These are phyloP conservation scores for Heteronetta atricapilla DNA, from an alignment of 2,113 vertebrate species.

Conservation along the genomic window DNA sequence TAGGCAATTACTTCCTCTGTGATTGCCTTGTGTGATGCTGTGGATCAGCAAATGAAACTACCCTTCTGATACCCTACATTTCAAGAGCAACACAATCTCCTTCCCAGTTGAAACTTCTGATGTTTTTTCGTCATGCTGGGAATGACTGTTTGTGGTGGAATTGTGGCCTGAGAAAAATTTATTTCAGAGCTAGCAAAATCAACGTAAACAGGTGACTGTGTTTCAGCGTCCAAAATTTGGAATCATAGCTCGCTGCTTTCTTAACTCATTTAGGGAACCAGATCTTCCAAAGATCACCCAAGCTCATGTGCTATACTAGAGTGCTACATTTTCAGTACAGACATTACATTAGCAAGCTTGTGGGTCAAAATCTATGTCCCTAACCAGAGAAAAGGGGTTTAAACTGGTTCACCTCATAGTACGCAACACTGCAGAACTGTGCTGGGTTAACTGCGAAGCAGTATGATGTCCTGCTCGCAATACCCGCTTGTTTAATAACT, in stretches of 20 bases:
- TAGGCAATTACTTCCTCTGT: neutral
- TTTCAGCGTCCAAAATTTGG: neutral
- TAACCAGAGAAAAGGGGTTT: neutral
- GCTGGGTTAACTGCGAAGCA: neutral
- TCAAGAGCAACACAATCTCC: neutral
- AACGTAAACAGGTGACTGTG: neutral
- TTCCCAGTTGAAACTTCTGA: neutral
- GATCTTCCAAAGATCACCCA: neutral
- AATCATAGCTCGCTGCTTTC: neutral
- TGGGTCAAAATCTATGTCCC: neutral
- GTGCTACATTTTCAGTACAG: neutral
- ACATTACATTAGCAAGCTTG: neutral
- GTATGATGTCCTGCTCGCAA: neutral
- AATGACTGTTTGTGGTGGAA: neutral
- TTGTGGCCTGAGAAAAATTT: neutral
- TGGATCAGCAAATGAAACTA: neutral
- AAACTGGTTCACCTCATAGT: neutral
- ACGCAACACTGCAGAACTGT: neutral
- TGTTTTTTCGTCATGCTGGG: neutral
- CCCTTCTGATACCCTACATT: neutral
- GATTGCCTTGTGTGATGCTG: neutral
- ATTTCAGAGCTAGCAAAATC: neutral
- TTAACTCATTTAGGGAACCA: neutral
- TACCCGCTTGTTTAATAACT: neutral
- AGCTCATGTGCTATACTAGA: rapidly evolving